A percentile compares a stretch with the other conserved stretches of the same genome.
These are phyloP conservation scores for Lepisosteus oculatus DNA, from an alignment of 2,113 vertebrate species.

Conservation along the genomic window DNA sequence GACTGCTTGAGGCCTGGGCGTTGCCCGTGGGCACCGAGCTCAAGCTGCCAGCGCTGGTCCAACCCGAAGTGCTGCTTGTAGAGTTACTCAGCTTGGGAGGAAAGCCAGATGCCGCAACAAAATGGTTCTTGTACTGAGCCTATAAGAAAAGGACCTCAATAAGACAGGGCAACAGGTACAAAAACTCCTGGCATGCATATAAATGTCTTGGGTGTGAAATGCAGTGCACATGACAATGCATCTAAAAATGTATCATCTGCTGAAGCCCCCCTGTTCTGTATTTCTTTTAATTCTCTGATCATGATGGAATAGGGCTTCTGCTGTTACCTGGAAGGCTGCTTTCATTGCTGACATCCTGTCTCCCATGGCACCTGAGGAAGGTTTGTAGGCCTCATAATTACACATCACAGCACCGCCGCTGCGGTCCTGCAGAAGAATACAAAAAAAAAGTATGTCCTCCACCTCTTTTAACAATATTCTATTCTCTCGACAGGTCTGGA, in stretches of 20 bases:
- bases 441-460: neutral
- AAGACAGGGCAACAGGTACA: neutral
- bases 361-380: slow-evolving; percentile 89
- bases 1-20: slow-evolving; percentile 44
- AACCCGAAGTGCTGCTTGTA: slow-evolving; percentile 80
- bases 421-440: slow-evolving; percentile 69
- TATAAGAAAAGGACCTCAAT: slow-evolving; percentile 37
- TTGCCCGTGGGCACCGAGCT: slow-evolving; percentile 81
- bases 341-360: slow-evolving; percentile 96
- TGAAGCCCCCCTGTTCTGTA: too few relatives aligned
- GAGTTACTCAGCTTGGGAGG: slow-evolving; percentile 85
- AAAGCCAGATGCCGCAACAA: slow-evolving; percentile 87
- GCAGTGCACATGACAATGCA: too few relatives aligned
- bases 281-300: too few relatives aligned
- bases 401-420: slow-evolving; percentile 73
- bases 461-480: too few relatives aligned
- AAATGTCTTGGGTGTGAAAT: too few relatives aligned
- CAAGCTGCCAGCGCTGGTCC: slow-evolving; percentile 96
- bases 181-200: neutral
- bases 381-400: slow-evolving; percentile 88
- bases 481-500: neutral
- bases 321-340: slow-evolving; percentile 89
- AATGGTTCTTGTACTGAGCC: slow-evolving; percentile 97
- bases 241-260: too few relatives aligned
- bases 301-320: too few relatives aligned